phyloP scores from a whole-genome alignment of 2,888 invertebrate species.

The Marronus borbonicus region DNA sequence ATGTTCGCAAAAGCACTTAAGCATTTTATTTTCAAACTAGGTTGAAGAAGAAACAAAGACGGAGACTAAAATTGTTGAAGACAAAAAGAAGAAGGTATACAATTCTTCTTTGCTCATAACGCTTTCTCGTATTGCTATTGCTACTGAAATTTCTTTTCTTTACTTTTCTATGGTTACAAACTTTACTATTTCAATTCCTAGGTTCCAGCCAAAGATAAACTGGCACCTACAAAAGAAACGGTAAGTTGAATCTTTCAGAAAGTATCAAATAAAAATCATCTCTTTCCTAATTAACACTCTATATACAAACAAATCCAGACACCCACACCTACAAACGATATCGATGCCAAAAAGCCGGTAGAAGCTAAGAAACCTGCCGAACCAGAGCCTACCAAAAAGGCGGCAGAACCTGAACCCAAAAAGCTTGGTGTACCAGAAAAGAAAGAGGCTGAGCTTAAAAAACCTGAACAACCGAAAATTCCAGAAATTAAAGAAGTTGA shows the following conservation, averaged over 20 bases:
- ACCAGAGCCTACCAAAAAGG: conserved; percentile 59
- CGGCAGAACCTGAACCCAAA: conserved; percentile 66
- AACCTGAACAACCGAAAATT: conserved; percentile 52
- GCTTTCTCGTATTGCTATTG: conserved; percentile 2
- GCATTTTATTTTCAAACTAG: conserved; percentile 55
- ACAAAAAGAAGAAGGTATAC: conserved; percentile 67
- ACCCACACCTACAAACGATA: conserved; percentile 59
- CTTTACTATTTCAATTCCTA: conserved; percentile 53
- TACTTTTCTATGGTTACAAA: conserved; percentile 23
- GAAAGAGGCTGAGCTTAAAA: conserved; percentile 56
- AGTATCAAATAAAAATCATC: background rate
- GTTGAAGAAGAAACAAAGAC: conserved; percentile 70
- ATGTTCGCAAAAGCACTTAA: conserved; percentile 35
- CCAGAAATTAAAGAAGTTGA: conserved; percentile 55
- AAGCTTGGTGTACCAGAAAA: conserved; percentile 62
- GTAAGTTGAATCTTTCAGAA: conserved; percentile 60
- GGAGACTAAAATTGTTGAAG: conserved; percentile 70
- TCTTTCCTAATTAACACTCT: conserved; percentile 30
- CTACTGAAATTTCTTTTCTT: background rate
- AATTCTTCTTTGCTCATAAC: conserved; percentile 42
- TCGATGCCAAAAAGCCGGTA: conserved; percentile 54
- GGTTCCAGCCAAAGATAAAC: conserved; percentile 60
- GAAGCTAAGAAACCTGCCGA: conserved; percentile 61
- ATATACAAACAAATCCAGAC: conserved; percentile 52
- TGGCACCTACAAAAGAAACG: conserved; percentile 66